Evolutionary conservation across 92 coral and sea anemone genomes (phyloP), one percentile per base, ranked within the genome.

Genomic region (Pocillopora meandrina): DNA sequence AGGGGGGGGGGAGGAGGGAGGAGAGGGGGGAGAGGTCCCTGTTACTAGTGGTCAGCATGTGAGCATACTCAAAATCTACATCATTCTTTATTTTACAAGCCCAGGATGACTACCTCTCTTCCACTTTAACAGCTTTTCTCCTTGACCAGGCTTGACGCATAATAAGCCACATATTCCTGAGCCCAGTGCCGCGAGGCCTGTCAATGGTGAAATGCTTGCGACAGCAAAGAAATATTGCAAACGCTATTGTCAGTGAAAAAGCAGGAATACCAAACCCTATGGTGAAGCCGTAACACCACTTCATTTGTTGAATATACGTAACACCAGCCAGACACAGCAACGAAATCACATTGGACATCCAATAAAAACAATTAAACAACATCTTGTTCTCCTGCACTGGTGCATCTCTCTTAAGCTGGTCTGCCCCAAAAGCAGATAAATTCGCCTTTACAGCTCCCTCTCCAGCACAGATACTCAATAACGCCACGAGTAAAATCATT

Each of bases 381-480:
- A 81, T 85, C 75, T 90, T 96, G 12, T 91, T 87, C 14, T 87
- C 79, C 6, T 81, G 89, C 65, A 74, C 78, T 0, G 92, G 86
- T 10, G 88, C 88, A 71, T 94, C 95, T 49, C 93, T 87, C 63
- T 86, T 86, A 31, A 96, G 88, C 59, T 96, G 99, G 65, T 96
- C 99, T 9, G 98, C 98, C 73, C 96, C 98, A 84, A 96, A 96
- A 21, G 97, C 89, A 5, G 99, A 90, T 57, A 96, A 76, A 67
- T 96, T 96, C 3, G 98, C 93, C 75, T 92, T 95, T 34, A 90
- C 90, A 10, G 97, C 98, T 18, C 99, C 99, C 88, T 96, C 98
- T 4, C 99, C 99, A 15, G 90, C 77, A 12, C 90, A 88, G 57
- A 94, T 74, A 5, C 89, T 89, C 31, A 94, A 75, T 33, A 76